Evolutionary conservation across 2,797 vertebrate species (phyloP).

Genomic region (Babyrousa celebensis): DNA sequence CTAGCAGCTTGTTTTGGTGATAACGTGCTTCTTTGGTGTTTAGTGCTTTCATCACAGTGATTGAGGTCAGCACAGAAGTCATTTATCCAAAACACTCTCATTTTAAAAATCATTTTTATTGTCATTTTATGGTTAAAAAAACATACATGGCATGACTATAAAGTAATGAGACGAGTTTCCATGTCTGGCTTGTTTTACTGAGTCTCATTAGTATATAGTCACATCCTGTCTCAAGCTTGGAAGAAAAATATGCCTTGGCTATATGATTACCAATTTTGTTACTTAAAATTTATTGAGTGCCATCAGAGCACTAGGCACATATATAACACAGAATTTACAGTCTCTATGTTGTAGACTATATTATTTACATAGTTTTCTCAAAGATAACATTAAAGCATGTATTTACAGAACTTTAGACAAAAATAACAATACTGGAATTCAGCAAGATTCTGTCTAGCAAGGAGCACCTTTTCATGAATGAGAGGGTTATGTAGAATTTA

Average conservation of each 20-base stretch:
- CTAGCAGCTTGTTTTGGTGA: not conserved
- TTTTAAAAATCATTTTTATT: slow-evolving; percentile 88
- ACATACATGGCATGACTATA: slow-evolving; percentile 87
- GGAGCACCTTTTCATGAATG: slow-evolving; percentile 85
- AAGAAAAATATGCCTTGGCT: slow-evolving; percentile 88
- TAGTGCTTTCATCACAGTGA: slow-evolving; percentile 29
- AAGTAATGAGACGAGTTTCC: slow-evolving; percentile 85
- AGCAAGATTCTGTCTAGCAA: slow-evolving; percentile 84
- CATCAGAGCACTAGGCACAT: slow-evolving; percentile 87
- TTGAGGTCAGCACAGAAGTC: slow-evolving; percentile 83
- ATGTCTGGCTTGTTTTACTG: slow-evolving; percentile 42
- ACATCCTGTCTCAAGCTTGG: slow-evolving; percentile 82
- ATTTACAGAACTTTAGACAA: slow-evolving; percentile 87
- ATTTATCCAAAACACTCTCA: slow-evolving; percentile 82
- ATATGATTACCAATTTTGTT: slow-evolving; percentile 85
- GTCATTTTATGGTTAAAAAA: slow-evolving; percentile 86
- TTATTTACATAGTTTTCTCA: slow-evolving; percentile 87
- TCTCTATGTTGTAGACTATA: slow-evolving; percentile 86
- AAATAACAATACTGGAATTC: slow-evolving; percentile 86
- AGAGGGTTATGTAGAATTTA: slow-evolving; percentile 71
- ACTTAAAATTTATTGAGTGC: slow-evolving; percentile 88
- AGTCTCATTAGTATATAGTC: slow-evolving; percentile 88
- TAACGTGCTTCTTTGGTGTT: not conserved
- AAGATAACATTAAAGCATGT: slow-evolving; percentile 87
- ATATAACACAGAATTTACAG: slow-evolving; percentile 88